A percentile compares a stretch with the other conserved stretches of the same genome.
Conservation (phyloP, 1,140 invertebrate genomes). For the Drosophila albomicans region DNA sequence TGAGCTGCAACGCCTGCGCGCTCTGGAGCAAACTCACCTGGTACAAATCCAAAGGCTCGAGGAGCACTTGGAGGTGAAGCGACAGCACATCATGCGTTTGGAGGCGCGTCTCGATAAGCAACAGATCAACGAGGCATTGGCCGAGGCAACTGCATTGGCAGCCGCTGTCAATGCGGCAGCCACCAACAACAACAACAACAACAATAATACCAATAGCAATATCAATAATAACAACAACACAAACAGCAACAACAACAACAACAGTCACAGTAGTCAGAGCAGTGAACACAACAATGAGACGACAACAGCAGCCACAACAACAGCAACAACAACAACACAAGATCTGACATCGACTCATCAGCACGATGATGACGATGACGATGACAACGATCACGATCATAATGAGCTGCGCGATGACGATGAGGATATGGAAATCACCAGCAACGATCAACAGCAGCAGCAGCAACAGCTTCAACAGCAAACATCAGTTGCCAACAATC, state of each 20-base stretch:
- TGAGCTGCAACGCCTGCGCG: conserved; percentile 94
- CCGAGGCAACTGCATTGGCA: conserved; percentile 87
- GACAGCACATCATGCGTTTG: conserved; percentile 92
- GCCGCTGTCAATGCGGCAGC: conserved; percentile 88
- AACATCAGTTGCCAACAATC: conserved; percentile 18
- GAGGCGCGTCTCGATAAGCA: conserved; percentile 93
- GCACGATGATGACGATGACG: conserved; percentile 33
- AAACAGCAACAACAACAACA: conserved; percentile 33
- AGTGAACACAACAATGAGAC: conserved; percentile 60
- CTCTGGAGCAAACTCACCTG: conserved; percentile 93
- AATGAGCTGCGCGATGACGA: conserved; percentile 48
- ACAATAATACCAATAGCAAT: conserved; percentile 41
- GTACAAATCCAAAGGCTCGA: conserved; percentile 94
- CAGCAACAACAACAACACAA: conserved; percentile 54
- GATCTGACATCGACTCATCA: conserved; percentile 39
- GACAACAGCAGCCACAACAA: conserved; percentile 34
- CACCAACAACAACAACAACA: conserved; percentile 44
- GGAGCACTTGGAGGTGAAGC: conserved; percentile 94
- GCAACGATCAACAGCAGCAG: conserved; percentile 22
- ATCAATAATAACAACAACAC: conserved; percentile 60
- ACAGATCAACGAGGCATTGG: conserved; percentile 84
- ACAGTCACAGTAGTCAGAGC: conserved; percentile 51
- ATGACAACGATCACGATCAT: conserved; percentile 15
- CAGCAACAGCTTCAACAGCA: conserved; percentile 28
- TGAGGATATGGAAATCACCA: conserved; percentile 47